Percentiles rank a stretch among this genome's conserved stretches.
These are phyloP conservation scores for Microchirus variegatus DNA, from an alignment of 2,797 vertebrate genomes.

Conservation along the genomic window DNA sequence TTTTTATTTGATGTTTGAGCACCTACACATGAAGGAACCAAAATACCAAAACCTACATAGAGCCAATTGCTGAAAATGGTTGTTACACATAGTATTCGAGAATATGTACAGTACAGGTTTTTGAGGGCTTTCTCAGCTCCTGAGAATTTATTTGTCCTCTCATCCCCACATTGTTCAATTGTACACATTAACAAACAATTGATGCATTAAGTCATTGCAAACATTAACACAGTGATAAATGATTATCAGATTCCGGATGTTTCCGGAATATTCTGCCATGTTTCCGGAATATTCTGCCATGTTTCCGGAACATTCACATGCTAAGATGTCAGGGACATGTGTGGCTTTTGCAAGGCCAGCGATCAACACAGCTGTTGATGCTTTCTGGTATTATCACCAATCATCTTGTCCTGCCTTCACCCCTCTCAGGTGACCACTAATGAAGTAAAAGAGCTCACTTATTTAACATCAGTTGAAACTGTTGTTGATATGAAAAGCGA, in stretches of 20 bases:
- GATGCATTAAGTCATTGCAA: too few species aligned
- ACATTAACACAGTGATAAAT: constrained; percentile 9
- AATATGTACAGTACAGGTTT: too few species aligned
- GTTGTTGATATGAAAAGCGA: background rate
- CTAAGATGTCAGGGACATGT: background rate
- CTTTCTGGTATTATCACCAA: background rate
- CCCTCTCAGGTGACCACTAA: background rate
- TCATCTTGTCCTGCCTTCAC: background rate
- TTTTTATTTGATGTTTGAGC: too few species aligned
- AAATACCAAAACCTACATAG: too few species aligned
- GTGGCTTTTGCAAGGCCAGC: background rate
- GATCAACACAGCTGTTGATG: background rate
- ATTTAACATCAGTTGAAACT: background rate
- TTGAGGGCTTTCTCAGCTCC: too few species aligned
- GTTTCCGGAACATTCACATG: background rate
- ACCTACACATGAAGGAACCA: too few species aligned
- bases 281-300: constrained; percentile 14
- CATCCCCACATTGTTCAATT: too few species aligned
- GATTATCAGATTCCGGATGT: background rate
- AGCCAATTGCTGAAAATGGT: too few species aligned
- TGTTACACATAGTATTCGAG: too few species aligned
- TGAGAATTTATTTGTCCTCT: too few species aligned
- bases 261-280: constrained; percentile 11
- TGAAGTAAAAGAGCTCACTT: background rate
- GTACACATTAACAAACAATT: too few species aligned